Conservation (phyloP, 2,113 vertebrate species). For the Malurus melanocephalus region DNA sequence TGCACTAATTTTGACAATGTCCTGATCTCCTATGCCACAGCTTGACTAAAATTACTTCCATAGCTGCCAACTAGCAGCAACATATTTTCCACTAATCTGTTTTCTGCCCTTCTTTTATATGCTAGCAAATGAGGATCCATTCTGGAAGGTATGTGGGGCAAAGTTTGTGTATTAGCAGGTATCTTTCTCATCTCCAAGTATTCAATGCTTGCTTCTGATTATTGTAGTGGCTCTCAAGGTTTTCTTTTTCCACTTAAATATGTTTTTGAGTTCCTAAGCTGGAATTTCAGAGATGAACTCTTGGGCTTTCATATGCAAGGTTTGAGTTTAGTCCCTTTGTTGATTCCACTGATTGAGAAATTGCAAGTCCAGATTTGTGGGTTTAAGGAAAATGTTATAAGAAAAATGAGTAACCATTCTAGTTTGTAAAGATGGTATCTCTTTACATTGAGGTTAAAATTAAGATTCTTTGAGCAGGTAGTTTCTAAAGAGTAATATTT, state of each 20-base stretch:
- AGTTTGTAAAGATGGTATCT: background rate
- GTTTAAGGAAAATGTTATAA: background rate
- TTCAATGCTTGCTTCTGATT: background rate
- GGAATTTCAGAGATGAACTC: background rate
- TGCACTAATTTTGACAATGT: background rate
- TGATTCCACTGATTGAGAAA: background rate
- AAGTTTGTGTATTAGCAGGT: background rate
- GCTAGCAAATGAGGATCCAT: conserved; percentile 92
- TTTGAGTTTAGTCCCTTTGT: background rate
- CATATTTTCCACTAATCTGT: conserved; percentile 77
- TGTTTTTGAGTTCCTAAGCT: background rate
- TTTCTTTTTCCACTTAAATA: background rate
- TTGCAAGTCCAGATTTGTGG: background rate
- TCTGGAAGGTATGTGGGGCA: conserved; percentile 91
- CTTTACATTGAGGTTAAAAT: background rate
- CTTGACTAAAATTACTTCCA: background rate
- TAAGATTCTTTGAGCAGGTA: background rate
- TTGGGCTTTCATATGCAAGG: background rate
- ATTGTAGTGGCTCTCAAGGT: background rate
- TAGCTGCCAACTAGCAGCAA: background rate
- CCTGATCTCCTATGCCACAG: background rate
- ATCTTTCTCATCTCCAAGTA: background rate
- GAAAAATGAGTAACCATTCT: background rate
- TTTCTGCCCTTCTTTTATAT: conserved; percentile 83
- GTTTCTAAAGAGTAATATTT: background rate